These are phyloP conservation scores for Pteropus rufus DNA, from an alignment of 2,797 vertebrate species.

Conservation along the genomic window DNA sequence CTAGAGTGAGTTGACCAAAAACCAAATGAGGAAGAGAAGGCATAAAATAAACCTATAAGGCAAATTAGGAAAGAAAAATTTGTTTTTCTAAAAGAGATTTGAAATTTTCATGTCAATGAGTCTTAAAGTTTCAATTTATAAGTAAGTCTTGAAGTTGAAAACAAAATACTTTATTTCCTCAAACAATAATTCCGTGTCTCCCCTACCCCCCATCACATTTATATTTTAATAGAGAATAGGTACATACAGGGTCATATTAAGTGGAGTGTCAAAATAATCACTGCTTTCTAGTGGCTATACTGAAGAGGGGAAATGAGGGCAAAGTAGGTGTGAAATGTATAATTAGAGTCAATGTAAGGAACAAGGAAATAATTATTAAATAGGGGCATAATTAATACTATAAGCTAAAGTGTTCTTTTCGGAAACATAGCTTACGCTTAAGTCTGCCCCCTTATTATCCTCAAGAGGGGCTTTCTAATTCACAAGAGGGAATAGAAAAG, in stretches of 20 bases:
- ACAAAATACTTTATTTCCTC: slow-evolving; percentile 28
- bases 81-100: slow-evolving; percentile 37
- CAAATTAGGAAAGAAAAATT: slow-evolving; percentile 15
- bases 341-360: neutral
- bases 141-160: slow-evolving; percentile 28
- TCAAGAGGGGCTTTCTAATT: neutral
- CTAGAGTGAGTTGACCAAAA: neutral
- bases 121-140: slow-evolving; percentile 25
- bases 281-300: neutral
- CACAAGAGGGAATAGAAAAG: neutral
- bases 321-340: neutral
- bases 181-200: neutral
- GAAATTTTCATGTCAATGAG: slow-evolving; percentile 35
- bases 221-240: neutral
- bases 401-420: neutral
- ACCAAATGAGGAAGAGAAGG: neutral
- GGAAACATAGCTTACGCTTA: neutral
- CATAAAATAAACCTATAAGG: slow-evolving; percentile 11
- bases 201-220: neutral
- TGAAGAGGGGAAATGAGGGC: neutral
- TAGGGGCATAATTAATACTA: neutral
- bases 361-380: neutral
- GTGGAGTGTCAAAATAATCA: neutral
- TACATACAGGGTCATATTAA: neutral
- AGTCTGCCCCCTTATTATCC: neutral